These are phyloP conservation scores for roundworm (Caenorhabditis elegans) DNA, from an alignment of 1,140 invertebrate species.

Conservation along the genomic window DNA sequence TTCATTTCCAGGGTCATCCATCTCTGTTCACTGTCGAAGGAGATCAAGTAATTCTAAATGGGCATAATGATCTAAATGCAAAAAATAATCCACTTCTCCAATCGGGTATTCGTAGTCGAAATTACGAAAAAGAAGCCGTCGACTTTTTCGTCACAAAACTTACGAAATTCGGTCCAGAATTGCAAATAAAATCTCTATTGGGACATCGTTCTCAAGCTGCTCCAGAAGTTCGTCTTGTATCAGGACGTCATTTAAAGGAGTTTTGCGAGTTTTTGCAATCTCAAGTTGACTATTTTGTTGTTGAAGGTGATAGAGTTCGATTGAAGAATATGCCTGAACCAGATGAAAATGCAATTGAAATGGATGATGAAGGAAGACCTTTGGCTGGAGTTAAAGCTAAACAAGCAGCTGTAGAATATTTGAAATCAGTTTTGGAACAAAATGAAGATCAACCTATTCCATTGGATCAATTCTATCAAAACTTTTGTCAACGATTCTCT, in stretches of 20 bases:
- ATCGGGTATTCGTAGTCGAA: constrained; percentile 73
- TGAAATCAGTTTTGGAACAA: constrained; percentile 63
- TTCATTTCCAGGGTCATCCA: constrained; percentile 77
- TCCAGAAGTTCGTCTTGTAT: constrained; percentile 90
- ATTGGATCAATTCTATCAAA: constrained; percentile 62
- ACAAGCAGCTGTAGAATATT: constrained; percentile 64
- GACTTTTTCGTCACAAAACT: constrained; percentile 90
- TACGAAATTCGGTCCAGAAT: constrained; percentile 82
- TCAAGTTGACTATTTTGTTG: constrained; percentile 82
- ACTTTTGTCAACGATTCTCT: constrained; percentile 65
- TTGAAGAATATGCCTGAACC: constrained; percentile 71
- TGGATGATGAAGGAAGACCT: constrained; percentile 66
- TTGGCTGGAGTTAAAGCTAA: constrained; percentile 64
- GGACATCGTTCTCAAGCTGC: constrained; percentile 90
- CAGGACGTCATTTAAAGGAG: constrained; percentile 86
- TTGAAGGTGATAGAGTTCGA: constrained; percentile 81
- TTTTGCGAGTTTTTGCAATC: constrained; percentile 85
- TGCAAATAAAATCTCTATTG: constrained; percentile 83
- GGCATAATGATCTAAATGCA: constrained; percentile 69
- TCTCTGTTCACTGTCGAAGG: constrained; percentile 85
- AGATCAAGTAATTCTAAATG: constrained; percentile 82
- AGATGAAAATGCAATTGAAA: constrained; percentile 55
- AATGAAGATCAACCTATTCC: constrained; percentile 66
- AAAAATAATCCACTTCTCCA: constrained; percentile 66
- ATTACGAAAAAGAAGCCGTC: constrained; percentile 87